A percentile compares a stretch with the other conserved stretches of the same genome.
Evolutionary conservation across 1,140 invertebrate genomes (phyloP).

Genomic region (Littorina saxatilis): DNA sequence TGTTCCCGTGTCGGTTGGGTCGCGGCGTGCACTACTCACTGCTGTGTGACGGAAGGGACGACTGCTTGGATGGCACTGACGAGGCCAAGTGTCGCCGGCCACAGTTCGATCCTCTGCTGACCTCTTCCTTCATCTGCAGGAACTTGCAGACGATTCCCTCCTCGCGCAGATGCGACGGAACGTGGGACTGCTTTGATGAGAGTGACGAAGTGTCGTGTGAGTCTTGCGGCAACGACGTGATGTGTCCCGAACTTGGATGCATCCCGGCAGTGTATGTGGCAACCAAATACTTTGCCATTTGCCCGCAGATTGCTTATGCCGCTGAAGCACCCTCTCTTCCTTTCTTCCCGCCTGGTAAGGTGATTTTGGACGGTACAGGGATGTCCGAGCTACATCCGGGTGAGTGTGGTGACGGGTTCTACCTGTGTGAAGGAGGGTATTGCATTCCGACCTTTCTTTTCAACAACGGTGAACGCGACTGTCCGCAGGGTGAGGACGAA

Average conservation of each 20-base stretch:
- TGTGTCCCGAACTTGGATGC: no score
- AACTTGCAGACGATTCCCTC: constrained; percentile 6
- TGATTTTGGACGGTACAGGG: constrained; percentile 39
- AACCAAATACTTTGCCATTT: no score
- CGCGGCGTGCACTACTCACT: no score
- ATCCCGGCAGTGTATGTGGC: no score
- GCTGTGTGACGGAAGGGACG: no score
- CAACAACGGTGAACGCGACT: no score
- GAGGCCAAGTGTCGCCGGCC: constrained; percentile 26
- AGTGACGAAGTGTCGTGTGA: constrained; percentile 42
- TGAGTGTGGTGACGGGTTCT: background rate
- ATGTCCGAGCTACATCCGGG: background rate
- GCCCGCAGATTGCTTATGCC: no score
- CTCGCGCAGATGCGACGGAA: constrained; percentile 14
- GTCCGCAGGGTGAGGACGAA: constrained; percentile 39
- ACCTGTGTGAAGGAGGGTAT: constrained; percentile 16
- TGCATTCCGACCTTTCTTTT: constrained; percentile 39
- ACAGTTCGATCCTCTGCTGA: background rate
- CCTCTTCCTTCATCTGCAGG: constrained; percentile 21
- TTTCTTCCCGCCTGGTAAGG: no score
- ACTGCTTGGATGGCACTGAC: constrained; percentile 35
- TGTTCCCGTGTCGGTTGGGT: no score
- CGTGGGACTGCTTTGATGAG: constrained; percentile 38
- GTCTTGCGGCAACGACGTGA: no score
- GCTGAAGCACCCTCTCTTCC: no score